Percentiles rank a stretch among this genome's conserved stretches.
These are phyloP conservation scores for Acridotheres tristis DNA, from an alignment of 2,797 vertebrate species.

Conservation along the genomic window DNA sequence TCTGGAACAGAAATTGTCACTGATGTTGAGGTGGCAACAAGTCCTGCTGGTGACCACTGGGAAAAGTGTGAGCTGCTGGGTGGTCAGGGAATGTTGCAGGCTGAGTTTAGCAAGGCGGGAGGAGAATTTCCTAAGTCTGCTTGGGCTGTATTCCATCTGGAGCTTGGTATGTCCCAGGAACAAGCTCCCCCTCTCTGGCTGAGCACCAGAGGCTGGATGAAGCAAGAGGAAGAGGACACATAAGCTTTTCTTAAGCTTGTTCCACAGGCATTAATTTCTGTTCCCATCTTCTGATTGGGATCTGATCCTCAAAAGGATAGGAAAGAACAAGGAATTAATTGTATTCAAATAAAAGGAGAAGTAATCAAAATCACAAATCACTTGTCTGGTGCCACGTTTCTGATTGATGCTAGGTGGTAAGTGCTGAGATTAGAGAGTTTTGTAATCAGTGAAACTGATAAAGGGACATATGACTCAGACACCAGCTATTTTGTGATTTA, in stretches of 20 bases:
- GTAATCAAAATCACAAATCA: not conserved
- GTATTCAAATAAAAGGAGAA: not conserved
- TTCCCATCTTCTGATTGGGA: not conserved
- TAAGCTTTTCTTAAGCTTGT: not conserved
- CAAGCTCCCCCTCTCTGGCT: not conserved
- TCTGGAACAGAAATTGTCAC: not conserved
- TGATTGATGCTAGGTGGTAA: not conserved
- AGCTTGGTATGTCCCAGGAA: not conserved
- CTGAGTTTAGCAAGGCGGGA: not conserved
- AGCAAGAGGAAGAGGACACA: not conserved
- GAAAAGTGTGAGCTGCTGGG: not conserved
- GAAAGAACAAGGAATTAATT: not conserved
- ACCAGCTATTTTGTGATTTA: not conserved
- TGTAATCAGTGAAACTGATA: not conserved
- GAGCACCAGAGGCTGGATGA: not conserved
- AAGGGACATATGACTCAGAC: not conserved
- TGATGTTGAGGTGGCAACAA: not conserved
- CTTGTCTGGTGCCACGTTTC: not conserved
- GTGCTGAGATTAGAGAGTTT: not conserved
- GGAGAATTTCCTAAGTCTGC: not conserved
- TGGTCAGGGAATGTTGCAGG: not conserved
- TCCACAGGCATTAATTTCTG: not conserved
- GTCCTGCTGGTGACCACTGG: not conserved
- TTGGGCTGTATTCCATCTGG: not conserved
- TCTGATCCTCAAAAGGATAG: not conserved